phyloP scores from a whole-genome alignment of 1,140 invertebrate species.

The Drosophila sp. region DNA sequence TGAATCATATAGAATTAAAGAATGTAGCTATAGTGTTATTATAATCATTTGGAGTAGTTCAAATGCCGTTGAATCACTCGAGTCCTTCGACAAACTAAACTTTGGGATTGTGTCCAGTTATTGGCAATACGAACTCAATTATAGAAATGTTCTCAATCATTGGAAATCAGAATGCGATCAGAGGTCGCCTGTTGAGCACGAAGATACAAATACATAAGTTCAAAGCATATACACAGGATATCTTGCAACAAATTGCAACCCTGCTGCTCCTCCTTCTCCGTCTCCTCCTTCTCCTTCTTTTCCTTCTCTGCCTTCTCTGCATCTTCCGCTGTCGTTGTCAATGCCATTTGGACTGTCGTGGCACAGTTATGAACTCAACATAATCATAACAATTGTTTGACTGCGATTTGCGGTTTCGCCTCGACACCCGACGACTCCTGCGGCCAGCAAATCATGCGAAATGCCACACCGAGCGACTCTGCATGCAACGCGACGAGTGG shows the following conservation, averaged over 20 bases:
- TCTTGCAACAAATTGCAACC: not conserved
- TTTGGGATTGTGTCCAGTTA: no score
- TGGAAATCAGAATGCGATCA: not conserved
- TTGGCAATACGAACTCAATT: no score
- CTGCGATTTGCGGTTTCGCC: conserved; percentile 9
- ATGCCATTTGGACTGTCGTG: conserved; percentile 35
- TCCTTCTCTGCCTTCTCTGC: not conserved
- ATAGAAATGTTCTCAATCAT: not conserved
- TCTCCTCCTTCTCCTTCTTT: not conserved
- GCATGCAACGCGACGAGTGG: no score
- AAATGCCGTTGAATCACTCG: not conserved
- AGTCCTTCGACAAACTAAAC: no score
- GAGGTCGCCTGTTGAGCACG: conserved; percentile 15
- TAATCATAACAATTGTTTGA: conserved; percentile 32
- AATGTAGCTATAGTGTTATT: no score
- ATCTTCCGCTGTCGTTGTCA: conserved; percentile 10
- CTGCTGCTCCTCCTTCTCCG: not conserved
- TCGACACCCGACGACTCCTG: not conserved
- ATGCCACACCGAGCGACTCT: not conserved
- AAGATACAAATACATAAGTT: not conserved
- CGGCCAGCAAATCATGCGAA: conserved; percentile 7
- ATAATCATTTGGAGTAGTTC: no score
- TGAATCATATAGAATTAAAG: no score
- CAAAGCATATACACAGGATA: no score
- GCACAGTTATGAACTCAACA: conserved; percentile 27